Percentiles rank a stretch among this genome's conserved stretches.
These are phyloP conservation scores for Clusia tigrina DNA, from an alignment of 2,888 invertebrate species.

Conservation along the genomic window DNA sequence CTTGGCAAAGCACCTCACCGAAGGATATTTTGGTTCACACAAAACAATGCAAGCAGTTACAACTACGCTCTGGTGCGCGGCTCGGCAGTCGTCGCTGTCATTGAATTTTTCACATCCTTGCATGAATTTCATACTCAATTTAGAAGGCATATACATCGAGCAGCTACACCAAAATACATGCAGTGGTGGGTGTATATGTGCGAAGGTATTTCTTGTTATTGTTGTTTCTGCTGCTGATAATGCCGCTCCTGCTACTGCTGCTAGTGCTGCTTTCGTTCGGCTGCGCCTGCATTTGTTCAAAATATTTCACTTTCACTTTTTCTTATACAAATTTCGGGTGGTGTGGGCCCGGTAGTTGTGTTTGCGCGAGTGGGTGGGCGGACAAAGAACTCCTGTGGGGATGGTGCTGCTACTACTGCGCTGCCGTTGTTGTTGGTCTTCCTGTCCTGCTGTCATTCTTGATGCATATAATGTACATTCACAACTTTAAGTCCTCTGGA, in stretches of 20 bases:
- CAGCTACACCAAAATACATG: too few species aligned
- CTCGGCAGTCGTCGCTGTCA: constrained; percentile 29
- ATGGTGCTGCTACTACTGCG: constrained; percentile 13
- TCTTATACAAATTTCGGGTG: constrained; percentile 27
- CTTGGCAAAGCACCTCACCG: constrained; percentile 60
- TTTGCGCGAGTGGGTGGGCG: constrained; percentile 16
- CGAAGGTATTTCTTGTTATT: too few species aligned
- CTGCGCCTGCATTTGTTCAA: constrained; percentile 6
- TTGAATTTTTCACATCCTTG: constrained; percentile 30
- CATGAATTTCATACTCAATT: constrained; percentile 20
- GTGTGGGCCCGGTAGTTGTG: background rate
- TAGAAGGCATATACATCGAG: too few species aligned
- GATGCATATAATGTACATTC: constrained; percentile 54
- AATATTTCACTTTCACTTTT: constrained; percentile 52
- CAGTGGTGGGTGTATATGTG: too few species aligned
- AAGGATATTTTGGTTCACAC: constrained; percentile 48
- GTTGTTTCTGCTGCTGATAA: background rate
- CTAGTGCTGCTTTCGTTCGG: too few species aligned
- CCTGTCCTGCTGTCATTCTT: constrained; percentile 15
- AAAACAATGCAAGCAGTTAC: constrained; percentile 12
- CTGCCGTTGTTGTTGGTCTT: constrained; percentile 28
- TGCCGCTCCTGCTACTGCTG: background rate
- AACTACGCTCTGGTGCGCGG: background rate
- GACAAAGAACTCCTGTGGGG: background rate
- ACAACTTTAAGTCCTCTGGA: constrained; percentile 41